phyloP scores from a whole-genome alignment of 2,113 vertebrate genomes.

The Climacteris rufus region DNA sequence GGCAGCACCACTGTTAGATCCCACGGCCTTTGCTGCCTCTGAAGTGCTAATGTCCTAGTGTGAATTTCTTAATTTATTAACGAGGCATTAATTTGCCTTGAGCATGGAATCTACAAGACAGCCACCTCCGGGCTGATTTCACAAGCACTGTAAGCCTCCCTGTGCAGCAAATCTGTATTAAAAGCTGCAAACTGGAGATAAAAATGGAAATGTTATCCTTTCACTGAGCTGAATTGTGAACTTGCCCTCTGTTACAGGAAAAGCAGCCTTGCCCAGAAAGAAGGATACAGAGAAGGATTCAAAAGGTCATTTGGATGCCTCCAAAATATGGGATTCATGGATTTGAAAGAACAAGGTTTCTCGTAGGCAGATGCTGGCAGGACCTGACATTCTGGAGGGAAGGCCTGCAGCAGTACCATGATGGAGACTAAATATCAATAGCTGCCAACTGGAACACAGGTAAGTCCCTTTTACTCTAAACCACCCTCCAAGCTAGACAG shows the following conservation, averaged over 20 bases:
- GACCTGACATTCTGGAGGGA: not conserved
- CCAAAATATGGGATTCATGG: not conserved
- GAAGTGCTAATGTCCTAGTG: not conserved
- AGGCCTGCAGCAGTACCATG: not conserved
- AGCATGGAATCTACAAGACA: not conserved
- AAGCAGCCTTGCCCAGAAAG: not conserved
- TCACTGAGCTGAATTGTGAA: not conserved
- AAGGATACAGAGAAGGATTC: not conserved
- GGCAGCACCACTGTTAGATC: not conserved
- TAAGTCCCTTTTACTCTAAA: not conserved
- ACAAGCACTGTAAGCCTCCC: not conserved
- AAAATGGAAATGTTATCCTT: not conserved
- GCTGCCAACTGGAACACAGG: not conserved
- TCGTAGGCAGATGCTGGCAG: not conserved
- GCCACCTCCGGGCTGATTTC: not conserved
- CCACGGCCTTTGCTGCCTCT: not conserved
- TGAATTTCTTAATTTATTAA: constrained; percentile 2
- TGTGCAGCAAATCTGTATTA: not conserved
- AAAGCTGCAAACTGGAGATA: constrained; percentile 11
- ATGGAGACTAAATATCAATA: not conserved
- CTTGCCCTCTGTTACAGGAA: not conserved
- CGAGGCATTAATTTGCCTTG: not conserved
- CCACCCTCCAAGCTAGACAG: not conserved
- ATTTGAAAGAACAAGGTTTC: not conserved
- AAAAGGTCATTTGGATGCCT: constrained; percentile 13